Evolutionary conservation across 2,888 invertebrate species (phyloP).

Genomic region (Adelphocoris suturalis): DNA sequence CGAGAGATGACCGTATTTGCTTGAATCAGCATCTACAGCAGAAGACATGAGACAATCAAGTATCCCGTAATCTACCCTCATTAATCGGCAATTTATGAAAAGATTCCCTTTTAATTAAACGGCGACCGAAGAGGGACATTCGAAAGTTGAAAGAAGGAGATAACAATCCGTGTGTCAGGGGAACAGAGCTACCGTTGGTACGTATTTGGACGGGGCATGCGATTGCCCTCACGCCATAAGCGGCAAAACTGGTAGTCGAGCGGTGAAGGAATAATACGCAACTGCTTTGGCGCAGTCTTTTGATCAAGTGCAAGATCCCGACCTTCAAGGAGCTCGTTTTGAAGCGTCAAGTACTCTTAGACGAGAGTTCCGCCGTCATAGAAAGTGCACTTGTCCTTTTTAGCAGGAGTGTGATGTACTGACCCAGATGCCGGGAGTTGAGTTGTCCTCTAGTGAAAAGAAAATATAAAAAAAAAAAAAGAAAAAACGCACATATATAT

Average conservation of each 20-base stretch:
- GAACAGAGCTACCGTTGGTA: slow-evolving; percentile 6
- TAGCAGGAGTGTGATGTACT: neutral
- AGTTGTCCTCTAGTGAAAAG: neutral
- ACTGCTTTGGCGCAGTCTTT: slow-evolving; percentile 5
- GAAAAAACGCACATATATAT: too few species aligned
- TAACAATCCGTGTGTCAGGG: slow-evolving; percentile 19
- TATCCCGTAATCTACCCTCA: neutral
- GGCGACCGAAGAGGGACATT: neutral
- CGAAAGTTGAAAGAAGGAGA: slow-evolving; percentile 9
- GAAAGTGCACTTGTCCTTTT: slow-evolving; percentile 61
- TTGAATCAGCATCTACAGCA: neutral
- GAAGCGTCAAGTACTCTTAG: slow-evolving; percentile 5
- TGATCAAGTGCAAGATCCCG: slow-evolving; percentile 33
- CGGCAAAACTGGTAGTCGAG: neutral
- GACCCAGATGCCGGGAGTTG: slow-evolving; percentile 37
- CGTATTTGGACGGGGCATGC: slow-evolving; percentile 41
- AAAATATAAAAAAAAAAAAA: neutral
- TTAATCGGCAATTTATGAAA: neutral
- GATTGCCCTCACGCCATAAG: slow-evolving; percentile 26
- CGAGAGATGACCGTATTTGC: neutral
- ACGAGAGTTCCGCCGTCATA: slow-evolving; percentile 28
- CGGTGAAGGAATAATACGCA: slow-evolving; percentile 10
- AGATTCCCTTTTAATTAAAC: slow-evolving; percentile 24
- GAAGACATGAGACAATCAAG: neutral
- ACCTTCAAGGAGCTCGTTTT: slow-evolving; percentile 41